Evolutionary conservation across 2,888 invertebrate species (phyloP).

Genomic region (Apamea sordens): DNA sequence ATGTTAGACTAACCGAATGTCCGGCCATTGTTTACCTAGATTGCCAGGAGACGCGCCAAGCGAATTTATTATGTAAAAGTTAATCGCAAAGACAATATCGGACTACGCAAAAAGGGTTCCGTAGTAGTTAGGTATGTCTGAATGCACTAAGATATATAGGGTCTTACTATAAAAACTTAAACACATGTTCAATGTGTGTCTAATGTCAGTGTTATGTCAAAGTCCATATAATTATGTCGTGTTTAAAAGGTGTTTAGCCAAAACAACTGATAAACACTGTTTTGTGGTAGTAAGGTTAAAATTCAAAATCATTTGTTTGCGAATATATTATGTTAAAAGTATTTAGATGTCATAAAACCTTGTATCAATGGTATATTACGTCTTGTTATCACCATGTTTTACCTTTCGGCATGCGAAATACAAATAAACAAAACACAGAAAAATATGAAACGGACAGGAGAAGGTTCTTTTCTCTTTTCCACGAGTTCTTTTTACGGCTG

Average conservation of each 20-base stretch:
- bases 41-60: slow-evolving; percentile 52
- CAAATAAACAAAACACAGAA: background rate
- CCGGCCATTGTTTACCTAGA: slow-evolving; percentile 53
- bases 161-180: too few relatives aligned
- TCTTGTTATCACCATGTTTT: background rate
- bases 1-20: slow-evolving; percentile 29
- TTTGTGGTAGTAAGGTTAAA: too few relatives aligned
- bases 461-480: too few relatives aligned
- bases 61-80: slow-evolving; percentile 44
- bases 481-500: too few relatives aligned
- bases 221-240: too few relatives aligned
- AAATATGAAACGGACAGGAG: too few relatives aligned
- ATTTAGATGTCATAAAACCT: background rate
- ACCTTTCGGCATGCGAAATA: background rate
- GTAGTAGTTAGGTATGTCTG: background rate
- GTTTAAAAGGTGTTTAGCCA: too few relatives aligned
- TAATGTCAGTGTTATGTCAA: too few relatives aligned
- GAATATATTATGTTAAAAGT: background rate
- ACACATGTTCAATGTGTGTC: too few relatives aligned
- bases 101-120: background rate
- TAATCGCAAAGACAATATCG: background rate
- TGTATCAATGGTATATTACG: too few relatives aligned
- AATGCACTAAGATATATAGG: background rate
- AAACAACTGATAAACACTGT: too few relatives aligned
- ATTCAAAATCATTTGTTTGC: background rate